These are phyloP conservation scores for Gnathonemus echidnorhynchus DNA, from an alignment of 2,113 vertebrate species.

Conservation along the genomic window DNA sequence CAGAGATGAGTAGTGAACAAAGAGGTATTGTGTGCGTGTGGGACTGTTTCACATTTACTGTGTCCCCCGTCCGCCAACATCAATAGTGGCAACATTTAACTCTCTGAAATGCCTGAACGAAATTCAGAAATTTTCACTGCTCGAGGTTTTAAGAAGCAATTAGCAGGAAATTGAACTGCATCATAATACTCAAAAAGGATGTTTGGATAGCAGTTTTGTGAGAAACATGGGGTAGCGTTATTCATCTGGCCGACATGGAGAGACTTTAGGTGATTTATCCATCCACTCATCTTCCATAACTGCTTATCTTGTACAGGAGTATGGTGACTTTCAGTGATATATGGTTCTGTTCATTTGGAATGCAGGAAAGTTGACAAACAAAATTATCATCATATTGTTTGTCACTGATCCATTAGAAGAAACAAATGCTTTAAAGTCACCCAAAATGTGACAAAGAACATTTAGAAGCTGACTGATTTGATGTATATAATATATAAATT, in stretches of 20 bases:
- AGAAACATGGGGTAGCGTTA: neutral
- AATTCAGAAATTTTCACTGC: slow-evolving; percentile 38
- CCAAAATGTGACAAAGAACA: neutral
- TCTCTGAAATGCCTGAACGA: slow-evolving; percentile 12
- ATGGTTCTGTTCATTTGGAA: neutral
- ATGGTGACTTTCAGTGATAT: neutral
- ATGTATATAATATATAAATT: neutral
- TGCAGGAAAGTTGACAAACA: neutral
- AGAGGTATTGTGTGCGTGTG: slow-evolving; percentile 50
- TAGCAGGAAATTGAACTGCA: neutral
- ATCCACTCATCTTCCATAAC: neutral
- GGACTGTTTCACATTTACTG: slow-evolving; percentile 48
- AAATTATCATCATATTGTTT: neutral
- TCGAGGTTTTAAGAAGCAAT: neutral
- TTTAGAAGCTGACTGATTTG: neutral
- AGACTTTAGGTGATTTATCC: neutral
- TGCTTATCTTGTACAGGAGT: neutral
- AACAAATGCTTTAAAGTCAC: neutral
- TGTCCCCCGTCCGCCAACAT: slow-evolving; percentile 42
- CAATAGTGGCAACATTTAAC: slow-evolving; percentile 41
- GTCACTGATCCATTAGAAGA: neutral
- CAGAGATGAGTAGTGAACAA: slow-evolving; percentile 42
- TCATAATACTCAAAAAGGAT: neutral
- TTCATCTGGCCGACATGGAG: neutral
- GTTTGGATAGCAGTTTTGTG: neutral